Evolutionary conservation across 2,113 vertebrate genomes (phyloP).

Genomic region (Megaceryle torquata): DNA sequence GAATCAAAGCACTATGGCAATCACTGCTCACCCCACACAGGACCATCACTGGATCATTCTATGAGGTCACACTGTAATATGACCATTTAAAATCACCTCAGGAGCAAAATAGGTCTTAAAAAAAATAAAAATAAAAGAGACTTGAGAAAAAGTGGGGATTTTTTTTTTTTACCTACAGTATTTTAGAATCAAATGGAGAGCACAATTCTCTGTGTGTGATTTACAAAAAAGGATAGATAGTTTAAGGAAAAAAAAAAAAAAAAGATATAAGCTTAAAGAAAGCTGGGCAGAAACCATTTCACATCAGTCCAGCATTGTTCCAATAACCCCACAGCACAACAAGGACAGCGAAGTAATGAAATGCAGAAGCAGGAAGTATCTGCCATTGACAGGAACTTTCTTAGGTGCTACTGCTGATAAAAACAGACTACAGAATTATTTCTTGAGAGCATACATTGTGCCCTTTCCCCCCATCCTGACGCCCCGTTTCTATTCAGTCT

Average conservation of each 20-base stretch:
- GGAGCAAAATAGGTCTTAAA: background rate
- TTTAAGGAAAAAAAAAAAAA: background rate
- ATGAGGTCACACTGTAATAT: background rate
- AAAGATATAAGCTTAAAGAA: background rate
- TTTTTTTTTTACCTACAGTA: background rate
- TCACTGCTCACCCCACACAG: background rate
- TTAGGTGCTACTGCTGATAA: background rate
- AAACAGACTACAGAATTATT: background rate
- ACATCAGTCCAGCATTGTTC: background rate
- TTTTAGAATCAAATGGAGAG: background rate
- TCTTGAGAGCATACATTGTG: background rate
- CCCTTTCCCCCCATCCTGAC: background rate
- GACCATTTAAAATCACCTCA: background rate
- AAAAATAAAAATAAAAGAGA: background rate
- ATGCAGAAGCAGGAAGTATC: background rate
- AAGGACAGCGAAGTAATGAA: background rate
- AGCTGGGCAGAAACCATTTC: background rate
- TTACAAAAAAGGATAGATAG: background rate
- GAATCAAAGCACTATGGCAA: background rate
- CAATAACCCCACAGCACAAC: background rate
- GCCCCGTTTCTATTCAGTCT: background rate
- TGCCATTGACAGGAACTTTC: background rate
- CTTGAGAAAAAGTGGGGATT: background rate
- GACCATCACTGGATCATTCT: background rate
- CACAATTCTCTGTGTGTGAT: background rate